Conservation (phyloP, 2,888 invertebrate genomes). For the Cataglyphis cursor region DNA sequence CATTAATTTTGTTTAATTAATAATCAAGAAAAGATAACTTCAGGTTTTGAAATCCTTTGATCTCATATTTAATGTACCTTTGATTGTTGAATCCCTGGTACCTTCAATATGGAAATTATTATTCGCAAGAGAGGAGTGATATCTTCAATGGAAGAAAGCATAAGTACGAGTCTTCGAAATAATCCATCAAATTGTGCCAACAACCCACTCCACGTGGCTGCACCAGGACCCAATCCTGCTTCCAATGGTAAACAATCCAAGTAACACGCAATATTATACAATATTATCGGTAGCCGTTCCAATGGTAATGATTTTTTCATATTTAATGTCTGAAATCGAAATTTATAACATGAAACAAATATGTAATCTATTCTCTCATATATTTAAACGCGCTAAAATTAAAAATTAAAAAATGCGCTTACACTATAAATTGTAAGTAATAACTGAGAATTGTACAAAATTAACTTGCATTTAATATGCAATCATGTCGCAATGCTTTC, state of each 20-base stretch:
- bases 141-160: constrained; percentile 91
- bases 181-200: constrained; percentile 95
- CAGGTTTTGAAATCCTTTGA: not conserved
- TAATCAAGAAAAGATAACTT: not conserved
- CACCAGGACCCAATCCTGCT: constrained; percentile 90
- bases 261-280: constrained; percentile 97
- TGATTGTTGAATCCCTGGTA: constrained; percentile 93
- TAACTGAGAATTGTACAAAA: not conserved
- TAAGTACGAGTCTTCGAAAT: constrained; percentile 92
- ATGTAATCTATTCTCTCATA: not conserved
- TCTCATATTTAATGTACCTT: constrained; percentile 88
- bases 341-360: not conserved
- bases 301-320: constrained; percentile 92
- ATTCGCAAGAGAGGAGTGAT: constrained; percentile 91
- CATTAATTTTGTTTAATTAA: not conserved
- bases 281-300: constrained; percentile 92
- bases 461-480: not conserved
- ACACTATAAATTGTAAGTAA: not conserved
- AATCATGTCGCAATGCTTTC: not conserved
- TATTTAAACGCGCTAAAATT: not conserved
- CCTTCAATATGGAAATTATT: constrained; percentile 93
- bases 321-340: constrained; percentile 89
- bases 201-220: constrained; percentile 93
- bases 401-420: not conserved
- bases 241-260: constrained; percentile 96